Percentiles rank a stretch among this genome's conserved stretches.
Evolutionary conservation across 1,140 invertebrate genomes (phyloP).

Genomic region (Trissolcus basalis): DNA sequence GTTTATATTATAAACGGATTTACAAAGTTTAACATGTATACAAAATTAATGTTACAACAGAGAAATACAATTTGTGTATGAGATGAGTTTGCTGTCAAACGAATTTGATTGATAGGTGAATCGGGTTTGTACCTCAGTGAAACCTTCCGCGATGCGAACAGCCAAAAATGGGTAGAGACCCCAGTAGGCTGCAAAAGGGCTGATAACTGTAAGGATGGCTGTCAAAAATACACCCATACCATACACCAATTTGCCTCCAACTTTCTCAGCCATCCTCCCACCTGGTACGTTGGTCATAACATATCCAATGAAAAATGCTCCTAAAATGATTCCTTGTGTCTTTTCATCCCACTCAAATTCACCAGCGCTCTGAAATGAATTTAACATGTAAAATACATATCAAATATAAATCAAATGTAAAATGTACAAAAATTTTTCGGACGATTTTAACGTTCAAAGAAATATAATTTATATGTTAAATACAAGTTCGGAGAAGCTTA

Average conservation of each 20-base stretch:
- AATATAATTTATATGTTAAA: no score
- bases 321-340: constrained; percentile 87
- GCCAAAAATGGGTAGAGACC: constrained; percentile 84
- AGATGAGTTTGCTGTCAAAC: no score
- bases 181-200: constrained; percentile 83
- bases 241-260: constrained; percentile 88
- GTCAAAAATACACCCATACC: constrained; percentile 86
- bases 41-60: no score
- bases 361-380: constrained; percentile 77
- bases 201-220: constrained; percentile 85
- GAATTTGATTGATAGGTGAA: neutral
- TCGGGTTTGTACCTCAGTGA: constrained; percentile 82
- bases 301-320: constrained; percentile 92
- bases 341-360: constrained; percentile 87
- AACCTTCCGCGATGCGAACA: constrained; percentile 88
- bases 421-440: no score
- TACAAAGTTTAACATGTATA: no score
- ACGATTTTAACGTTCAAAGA: no score
- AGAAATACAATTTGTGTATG: no score
- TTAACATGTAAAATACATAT: constrained; percentile 17
- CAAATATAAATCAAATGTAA: constrained; percentile 5
- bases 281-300: constrained; percentile 91
- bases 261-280: constrained; percentile 86
- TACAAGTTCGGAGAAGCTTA: no score
- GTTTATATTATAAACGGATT: no score